Evolutionary conservation across 1,140 invertebrate genomes (phyloP), one percentile per base, ranked within the genome.

Genomic region (Anthonomus grandis): DNA sequence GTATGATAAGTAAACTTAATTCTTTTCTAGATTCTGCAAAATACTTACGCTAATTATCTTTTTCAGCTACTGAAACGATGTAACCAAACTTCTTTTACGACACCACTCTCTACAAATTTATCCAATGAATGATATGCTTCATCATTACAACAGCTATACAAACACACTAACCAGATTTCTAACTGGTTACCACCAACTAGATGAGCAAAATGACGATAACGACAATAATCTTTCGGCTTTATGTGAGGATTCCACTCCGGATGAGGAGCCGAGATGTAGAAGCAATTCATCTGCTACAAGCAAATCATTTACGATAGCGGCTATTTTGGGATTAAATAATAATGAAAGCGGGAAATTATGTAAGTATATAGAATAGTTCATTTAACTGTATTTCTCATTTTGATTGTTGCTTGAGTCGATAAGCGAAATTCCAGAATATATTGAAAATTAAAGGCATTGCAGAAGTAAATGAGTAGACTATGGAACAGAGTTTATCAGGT

Each of bases 221-320:
- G 69, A 69, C n/a, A 64, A 63, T 27, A 37, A 45, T 2, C 45
- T 64, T 12, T 51, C 54, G 5, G 62, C 46, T 27, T 51, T 65
- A 5, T 68, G 66, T 31, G 66, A 65, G 1, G 70, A 70, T 24
- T 45, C 64, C 2, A 51, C 57, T 17, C 62, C 66, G 24, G 59
- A 69, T 24, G 64, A 65, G 24, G 66, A 65, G 39, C 53, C 58
- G 1, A 53, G 68, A 8, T 68, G 63, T 37, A 57, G 63, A 9
- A 66, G 68, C 39, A 65, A 65, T 37, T 63, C 62, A 17, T 67
- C 69, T 0, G 60, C 64, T 4, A 60, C 57, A 4, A 67, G 60
- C 38, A 70, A 75, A 66, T 86, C 86, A 1, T 90, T 90, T 66
- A 90, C 87, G 15, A 90, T 90, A 64, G 88, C 89, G 58, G 86